Base-by-base conservation (phyloP, 2,113 vertebrate species). In the Cavia porcellus region DNA sequence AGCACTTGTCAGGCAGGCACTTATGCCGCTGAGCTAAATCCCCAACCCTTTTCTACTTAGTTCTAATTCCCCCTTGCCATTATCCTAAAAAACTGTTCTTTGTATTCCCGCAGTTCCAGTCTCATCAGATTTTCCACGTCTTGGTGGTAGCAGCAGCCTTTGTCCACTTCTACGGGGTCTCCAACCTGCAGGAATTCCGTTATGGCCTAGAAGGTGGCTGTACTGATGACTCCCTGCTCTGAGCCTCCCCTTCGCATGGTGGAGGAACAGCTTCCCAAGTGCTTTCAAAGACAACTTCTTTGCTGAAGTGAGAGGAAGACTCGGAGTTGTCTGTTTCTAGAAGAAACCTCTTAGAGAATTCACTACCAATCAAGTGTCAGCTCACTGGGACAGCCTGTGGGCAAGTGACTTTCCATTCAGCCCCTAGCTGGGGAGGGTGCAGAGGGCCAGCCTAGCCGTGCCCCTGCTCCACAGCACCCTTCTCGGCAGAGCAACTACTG, bases 41-140 rank as follows among this genome's bases (percentile, higher is more conserved):
- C 38, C 38, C 38, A 38, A 38, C 38, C 38, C 38, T 38, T 38
- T 62, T 28, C 4, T 3, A 0, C 14, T 28, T 25, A 2, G 45
- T 15, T 68, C n/a, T 61, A 5, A 10, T 32, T 35, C 24, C 22
- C 86, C 38, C 28, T 38, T 66, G 55, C 61, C 25, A 0, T 35
- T 7, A 1, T 32, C 45, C 93, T 97, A 52, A 96, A 62, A 7
- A 35, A 20, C 50, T 82, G 32, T 82, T 96, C 52, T 96, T 25
- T 2, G 86, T 83, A 74, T 97, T 74, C 83, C 88, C 3, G 0
- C 98, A 99, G 99, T 99, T 99, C 96, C 99, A 99, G 97, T 99
- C 99, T 0, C 99, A 99, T 97, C 99, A 99, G 98, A 99, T 99
- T 96, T 99, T 99, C 97, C 99, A 99, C 0, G 99, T 99, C 81